Conservation (phyloP, 2,888 invertebrate species). For the Pyrocoelia pectoralis region DNA sequence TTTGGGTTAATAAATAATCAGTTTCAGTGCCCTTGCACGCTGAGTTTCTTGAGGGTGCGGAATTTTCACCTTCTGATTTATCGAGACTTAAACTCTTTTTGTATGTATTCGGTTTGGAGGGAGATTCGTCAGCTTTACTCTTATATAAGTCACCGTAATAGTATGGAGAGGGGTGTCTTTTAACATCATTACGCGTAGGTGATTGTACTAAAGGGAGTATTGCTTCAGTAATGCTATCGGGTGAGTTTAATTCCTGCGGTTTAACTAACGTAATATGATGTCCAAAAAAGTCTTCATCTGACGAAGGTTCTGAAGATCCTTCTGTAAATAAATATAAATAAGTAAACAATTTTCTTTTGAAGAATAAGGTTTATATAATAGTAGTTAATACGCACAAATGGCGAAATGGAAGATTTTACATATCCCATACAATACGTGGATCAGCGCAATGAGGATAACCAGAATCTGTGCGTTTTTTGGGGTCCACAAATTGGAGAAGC, state of each 20-base stretch:
- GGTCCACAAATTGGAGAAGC: too few relatives aligned
- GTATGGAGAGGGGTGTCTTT: conserved; percentile 81
- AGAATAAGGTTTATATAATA: too few relatives aligned
- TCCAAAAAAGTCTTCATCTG: conserved; percentile 59
- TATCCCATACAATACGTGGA: too few relatives aligned
- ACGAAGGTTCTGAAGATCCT: conserved; percentile 58
- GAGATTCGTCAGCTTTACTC: conserved; percentile 50
- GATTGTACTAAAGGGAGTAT: conserved; percentile 58
- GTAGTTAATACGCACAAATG: too few relatives aligned
- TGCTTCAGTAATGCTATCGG: conserved; percentile 71
- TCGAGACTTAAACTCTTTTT: conserved; percentile 52
- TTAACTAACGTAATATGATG: conserved; percentile 47
- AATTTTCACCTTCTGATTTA: conserved; percentile 61
- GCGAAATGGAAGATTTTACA: too few relatives aligned
- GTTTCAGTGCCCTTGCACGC: conserved; percentile 21
- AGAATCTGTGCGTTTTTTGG: too few relatives aligned
- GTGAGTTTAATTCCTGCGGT: conserved; percentile 71
- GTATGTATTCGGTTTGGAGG: conserved; percentile 29
- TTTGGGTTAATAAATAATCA: conserved; percentile 28
- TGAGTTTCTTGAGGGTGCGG: conserved; percentile 47
- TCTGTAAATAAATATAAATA: conserved; percentile 51
- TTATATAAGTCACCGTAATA: conserved; percentile 83
- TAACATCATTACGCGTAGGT: conserved; percentile 64
- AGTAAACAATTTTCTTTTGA: too few relatives aligned
- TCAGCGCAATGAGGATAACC: too few relatives aligned